Base-by-base conservation (phyloP, 92 coral and sea anemone species). In the Isaurus tuberculatus region DNA sequence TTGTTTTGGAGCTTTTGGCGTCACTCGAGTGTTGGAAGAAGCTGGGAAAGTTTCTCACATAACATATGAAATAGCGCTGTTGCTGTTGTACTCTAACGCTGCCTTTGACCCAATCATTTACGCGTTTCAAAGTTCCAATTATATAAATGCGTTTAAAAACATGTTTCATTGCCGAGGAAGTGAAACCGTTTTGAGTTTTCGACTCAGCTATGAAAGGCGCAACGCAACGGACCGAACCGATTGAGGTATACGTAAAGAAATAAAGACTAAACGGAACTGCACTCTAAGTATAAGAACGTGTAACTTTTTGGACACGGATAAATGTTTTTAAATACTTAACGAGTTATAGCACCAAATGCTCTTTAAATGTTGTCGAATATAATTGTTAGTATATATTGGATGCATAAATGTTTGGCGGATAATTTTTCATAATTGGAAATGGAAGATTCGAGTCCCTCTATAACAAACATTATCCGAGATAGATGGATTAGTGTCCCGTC, bases 101-200 rank as follows among this genome's bases (percentile, higher is more conserved):
- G 88, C 91, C 26, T 55, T 72, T 15, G 83, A 88, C 42, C 91
- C 91, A 6, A 32, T 88, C 14, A 72, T 88, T 22, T 88, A 88
- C 60, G 88, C 88, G 2, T 84, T 84, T 70, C 91, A 88, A 61
- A 88, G 91, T 37, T 71, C 88, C 0, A 88, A 88, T 32, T 88
- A 88, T 61, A 75, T 83, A 36, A 84, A 84, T 32, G 91, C 91
- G 29, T 79, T 88, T 36, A 71, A 37, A 34, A 84, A 66, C 23
- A 14, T 88, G 85, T 67, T 57, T 1, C 19, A 31, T 26, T 58
- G 19, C 65, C 28, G 42, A 8, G 22, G 29, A 13, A 55, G 49
- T 53, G 33, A 17, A 33, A 8, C 28, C 13, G 19, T 75, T 53
- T 40, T 40, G 46, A 63, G 68, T 23, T 8, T 57, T 31, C 58